These are phyloP conservation scores for Dinocampus coccinellae DNA, from an alignment of 2,888 invertebrate species.

Conservation along the genomic window DNA sequence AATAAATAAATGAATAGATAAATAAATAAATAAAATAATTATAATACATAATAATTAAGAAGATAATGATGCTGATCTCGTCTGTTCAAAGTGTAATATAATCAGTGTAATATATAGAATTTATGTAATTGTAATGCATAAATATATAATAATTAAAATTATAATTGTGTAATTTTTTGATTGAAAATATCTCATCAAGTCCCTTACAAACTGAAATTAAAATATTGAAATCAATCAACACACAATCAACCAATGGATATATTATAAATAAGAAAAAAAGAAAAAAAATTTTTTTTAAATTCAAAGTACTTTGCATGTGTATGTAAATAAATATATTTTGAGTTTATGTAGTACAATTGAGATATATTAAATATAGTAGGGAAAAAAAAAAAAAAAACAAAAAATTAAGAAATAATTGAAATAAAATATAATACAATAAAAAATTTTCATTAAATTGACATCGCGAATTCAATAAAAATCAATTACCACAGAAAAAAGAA, in stretches of 20 bases:
- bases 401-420: background rate
- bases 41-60: no score
- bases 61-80: constrained; percentile 25
- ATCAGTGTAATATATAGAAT: constrained; percentile 44
- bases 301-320: constrained; percentile 24
- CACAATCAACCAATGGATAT: constrained; percentile 5
- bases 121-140: constrained; percentile 25
- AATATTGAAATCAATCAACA: background rate
- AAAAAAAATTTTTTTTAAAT: background rate
- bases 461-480: constrained; percentile 32
- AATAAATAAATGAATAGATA: background rate
- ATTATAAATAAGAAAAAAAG: background rate
- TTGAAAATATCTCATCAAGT: background rate
- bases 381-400: no score
- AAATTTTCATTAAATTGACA: constrained; percentile 12
- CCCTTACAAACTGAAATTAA: background rate
- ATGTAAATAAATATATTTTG: constrained; percentile 26
- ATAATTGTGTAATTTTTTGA: constrained; percentile 27
- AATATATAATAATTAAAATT: constrained; percentile 26
- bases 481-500: constrained; percentile 22
- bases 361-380: constrained; percentile 11
- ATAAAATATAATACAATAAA: background rate
- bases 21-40: background rate
- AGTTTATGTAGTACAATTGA: constrained; percentile 26
- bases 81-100: constrained; percentile 64